Evolutionary conservation across 2,888 invertebrate species (phyloP).

Genomic region (Sesia apiformis): DNA sequence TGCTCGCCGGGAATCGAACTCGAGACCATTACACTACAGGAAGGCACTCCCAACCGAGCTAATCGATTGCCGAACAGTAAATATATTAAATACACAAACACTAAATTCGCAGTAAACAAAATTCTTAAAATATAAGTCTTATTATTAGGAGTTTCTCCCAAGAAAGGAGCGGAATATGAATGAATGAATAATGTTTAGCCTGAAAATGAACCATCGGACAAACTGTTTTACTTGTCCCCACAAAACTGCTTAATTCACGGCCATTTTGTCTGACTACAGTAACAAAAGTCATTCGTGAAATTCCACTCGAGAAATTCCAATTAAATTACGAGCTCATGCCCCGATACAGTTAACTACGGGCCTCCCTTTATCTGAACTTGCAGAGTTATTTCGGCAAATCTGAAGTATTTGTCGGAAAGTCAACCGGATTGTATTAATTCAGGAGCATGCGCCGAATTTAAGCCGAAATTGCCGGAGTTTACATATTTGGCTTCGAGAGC

Average conservation of each 20-base stretch:
- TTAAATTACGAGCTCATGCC: slow-evolving; percentile 42
- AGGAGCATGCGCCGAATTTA: slow-evolving; percentile 27
- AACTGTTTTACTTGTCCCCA: slow-evolving; percentile 24
- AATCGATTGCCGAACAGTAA: too few relatives aligned
- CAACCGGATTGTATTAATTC: slow-evolving; percentile 6
- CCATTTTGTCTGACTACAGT: slow-evolving; percentile 27
- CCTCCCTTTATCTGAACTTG: slow-evolving; percentile 49
- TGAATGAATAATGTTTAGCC: too few relatives aligned
- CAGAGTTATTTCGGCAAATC: slow-evolving; percentile 50
- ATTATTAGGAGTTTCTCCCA: too few relatives aligned
- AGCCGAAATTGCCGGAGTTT: slow-evolving; percentile 14
- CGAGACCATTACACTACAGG: too few relatives aligned
- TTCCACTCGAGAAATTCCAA: slow-evolving; percentile 54
- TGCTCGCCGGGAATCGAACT: too few relatives aligned
- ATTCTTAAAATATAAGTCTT: too few relatives aligned
- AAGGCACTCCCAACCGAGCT: too few relatives aligned
- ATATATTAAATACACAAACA: too few relatives aligned
- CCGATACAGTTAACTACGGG: slow-evolving; percentile 42
- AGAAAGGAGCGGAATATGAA: too few relatives aligned
- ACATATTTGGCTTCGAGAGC: not conserved
- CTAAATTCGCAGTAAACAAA: too few relatives aligned
- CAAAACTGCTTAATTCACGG: slow-evolving; percentile 14
- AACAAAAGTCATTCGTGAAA: slow-evolving; percentile 51
- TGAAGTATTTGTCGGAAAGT: slow-evolving; percentile 34
- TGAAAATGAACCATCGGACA: slow-evolving; percentile 16